Percentiles rank a stretch among this genome's conserved stretches.
Conservation (phyloP, 2,888 invertebrate genomes). For the Spilarctia lutea region DNA sequence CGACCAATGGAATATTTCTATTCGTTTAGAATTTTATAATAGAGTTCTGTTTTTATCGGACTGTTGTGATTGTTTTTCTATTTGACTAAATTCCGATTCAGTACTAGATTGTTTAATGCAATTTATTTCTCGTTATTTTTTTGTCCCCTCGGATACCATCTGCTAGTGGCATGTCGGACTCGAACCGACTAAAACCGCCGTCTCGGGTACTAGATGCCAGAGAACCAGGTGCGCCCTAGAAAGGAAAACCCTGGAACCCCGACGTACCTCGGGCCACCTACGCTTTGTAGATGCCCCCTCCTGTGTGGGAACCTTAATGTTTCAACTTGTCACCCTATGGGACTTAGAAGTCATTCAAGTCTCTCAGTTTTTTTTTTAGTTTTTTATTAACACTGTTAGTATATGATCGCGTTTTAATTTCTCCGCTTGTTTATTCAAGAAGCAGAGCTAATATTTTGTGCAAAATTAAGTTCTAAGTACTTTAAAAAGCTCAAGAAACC, state of each 20-base stretch:
- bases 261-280: no score
- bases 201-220: no score
- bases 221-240: no score
- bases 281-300: no score
- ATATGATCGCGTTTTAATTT: background rate
- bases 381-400: background rate
- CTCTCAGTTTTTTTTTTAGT: background rate
- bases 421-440: background rate
- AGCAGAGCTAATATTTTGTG: background rate
- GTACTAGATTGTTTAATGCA: slow-evolving; percentile 1
- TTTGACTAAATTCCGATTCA: slow-evolving; percentile 12
- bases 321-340: background rate
- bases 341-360: background rate
- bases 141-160: no score
- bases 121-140: slow-evolving; percentile 7
- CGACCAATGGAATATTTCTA: slow-evolving; percentile 19
- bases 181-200: no score
- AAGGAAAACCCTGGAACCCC: no score
- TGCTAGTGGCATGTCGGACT: no score
- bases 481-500: background rate
- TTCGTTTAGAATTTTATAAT: slow-evolving; percentile 25
- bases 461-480: background rate
- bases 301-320: no score
- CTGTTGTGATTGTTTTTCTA: slow-evolving; percentile 15
- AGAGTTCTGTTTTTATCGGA: slow-evolving; percentile 10